Conservation (phyloP, 2,888 invertebrate genomes). For the Scaptomyza cyrtandrae region DNA sequence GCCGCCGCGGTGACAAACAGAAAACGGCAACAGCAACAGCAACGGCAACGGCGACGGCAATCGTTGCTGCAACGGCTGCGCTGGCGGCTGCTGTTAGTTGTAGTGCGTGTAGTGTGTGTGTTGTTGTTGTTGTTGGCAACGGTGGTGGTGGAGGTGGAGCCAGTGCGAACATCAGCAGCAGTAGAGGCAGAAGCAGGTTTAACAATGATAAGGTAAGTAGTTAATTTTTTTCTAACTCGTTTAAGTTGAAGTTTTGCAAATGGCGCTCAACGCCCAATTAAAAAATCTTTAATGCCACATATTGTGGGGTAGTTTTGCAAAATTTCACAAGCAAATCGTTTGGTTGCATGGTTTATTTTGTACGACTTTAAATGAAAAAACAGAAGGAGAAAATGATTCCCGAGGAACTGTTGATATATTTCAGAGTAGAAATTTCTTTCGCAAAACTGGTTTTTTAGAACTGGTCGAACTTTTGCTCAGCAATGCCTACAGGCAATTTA, state of each 20-base stretch:
- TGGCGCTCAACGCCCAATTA: conserved; percentile 19
- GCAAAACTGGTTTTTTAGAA: not conserved
- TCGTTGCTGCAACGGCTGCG: conserved; percentile 31
- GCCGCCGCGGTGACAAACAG: conserved; percentile 46
- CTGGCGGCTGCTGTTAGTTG: conserved; percentile 46
- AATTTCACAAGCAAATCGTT: not conserved
- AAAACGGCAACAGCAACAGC: conserved; percentile 46
- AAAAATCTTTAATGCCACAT: not conserved
- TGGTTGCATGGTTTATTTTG: no score
- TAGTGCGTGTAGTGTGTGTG: conserved; percentile 31
- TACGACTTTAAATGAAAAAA: no score
- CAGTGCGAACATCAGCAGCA: conserved; percentile 21
- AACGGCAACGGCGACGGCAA: conserved; percentile 20
- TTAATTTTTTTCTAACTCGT: no score
- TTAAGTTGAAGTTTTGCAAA: no score
- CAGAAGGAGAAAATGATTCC: not conserved
- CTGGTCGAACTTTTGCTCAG: not conserved
- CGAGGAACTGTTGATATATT: not conserved
- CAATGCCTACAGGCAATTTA: conserved; percentile 26
- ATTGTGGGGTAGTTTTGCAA: conserved; percentile 13
- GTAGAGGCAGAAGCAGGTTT: conserved; percentile 48
- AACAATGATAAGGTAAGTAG: conserved; percentile 67
- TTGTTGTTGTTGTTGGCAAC: conserved; percentile 37
- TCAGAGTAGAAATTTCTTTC: not conserved
- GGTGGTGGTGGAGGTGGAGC: conserved; percentile 33